Evolutionary conservation across 2,797 vertebrate species (phyloP).

Genomic region (Schizopygopsis malacanthus): DNA sequence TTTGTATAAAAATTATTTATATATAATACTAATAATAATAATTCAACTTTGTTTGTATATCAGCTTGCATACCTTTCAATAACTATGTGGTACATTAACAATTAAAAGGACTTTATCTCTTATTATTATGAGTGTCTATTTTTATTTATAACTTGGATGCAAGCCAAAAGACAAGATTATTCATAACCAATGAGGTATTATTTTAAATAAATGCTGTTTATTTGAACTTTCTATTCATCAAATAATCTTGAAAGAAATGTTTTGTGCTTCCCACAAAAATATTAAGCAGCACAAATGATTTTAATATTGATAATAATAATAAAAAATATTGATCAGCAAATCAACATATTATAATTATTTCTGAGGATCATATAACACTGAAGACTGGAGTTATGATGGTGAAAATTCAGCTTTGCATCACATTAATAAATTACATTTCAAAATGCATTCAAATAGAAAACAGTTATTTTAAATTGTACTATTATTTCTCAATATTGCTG

Average conservation of each 20-base stretch:
- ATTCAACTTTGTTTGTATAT: not conserved
- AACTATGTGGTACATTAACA: not conserved
- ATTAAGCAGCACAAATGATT: not conserved
- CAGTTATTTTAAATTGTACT: not conserved
- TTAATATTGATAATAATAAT: not conserved
- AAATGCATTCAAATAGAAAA: not conserved
- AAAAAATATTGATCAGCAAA: not conserved
- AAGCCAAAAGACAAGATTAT: not conserved
- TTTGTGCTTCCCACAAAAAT: not conserved
- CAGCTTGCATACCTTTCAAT: not conserved
- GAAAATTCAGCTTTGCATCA: not conserved
- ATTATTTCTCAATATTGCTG: not conserved
- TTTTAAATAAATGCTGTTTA: not conserved
- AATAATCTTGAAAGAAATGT: not conserved
- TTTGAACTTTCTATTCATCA: not conserved
- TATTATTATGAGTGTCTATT: not conserved
- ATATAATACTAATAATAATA: not conserved
- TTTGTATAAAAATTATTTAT: not conserved
- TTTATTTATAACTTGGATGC: not conserved
- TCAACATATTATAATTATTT: not conserved
- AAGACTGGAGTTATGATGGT: not conserved
- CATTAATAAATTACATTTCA: not conserved
- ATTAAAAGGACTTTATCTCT: not conserved
- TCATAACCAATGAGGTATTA: not conserved
- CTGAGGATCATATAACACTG: not conserved